Base-by-base conservation (phyloP, 2,888 invertebrate genomes). In the Papilio gigon region DNA sequence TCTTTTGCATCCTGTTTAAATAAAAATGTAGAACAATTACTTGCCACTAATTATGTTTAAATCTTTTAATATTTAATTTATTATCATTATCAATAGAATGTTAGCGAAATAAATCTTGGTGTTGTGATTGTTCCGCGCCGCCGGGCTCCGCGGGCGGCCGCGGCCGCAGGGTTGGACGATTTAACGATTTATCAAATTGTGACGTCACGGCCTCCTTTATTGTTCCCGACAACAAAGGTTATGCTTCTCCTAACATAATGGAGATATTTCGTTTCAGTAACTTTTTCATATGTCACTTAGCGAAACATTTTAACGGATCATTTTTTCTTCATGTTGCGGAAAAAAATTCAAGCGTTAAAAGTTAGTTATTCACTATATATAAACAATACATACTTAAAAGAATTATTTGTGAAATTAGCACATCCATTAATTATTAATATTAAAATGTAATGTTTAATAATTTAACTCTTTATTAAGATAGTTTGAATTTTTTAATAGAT, bases 211-310 rank as follows among this genome's bases (percentile, higher is more conserved):
- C 58, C 58, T 58, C 58, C 58, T 35, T 58, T 58, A 58, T 58
- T 35, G 58, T 58, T 35, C 58, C 33, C 35, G 58, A 58, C 58
- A 58, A 58, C 58, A 58, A 58, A 58, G 58, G 58, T 58, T 53
- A 53, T 58, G 58, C 35, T 22, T 33, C 35, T 35, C 9, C 20
- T 58, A 58, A 35, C 35, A 58, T 58, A 58, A 58, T 58, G 58
- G 58, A 58, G 33, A 35, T 58, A 33, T 58, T 58, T 35, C 58
- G 58, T 58, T 35, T 35, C 58, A 58, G 4, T 35, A 35, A 58
- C 35, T 58, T 58, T 58, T 58, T 58, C 35, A n/a, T 35, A 35
- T 9, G 58, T 58, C 35, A 5, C 35, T 35, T 58, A 58, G 22
- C 35, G 6, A 35, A 58, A 11, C 35, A 35, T 58, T 58, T 58